Conservation (phyloP, 2,113 vertebrate species). For the Candoia aspera region DNA sequence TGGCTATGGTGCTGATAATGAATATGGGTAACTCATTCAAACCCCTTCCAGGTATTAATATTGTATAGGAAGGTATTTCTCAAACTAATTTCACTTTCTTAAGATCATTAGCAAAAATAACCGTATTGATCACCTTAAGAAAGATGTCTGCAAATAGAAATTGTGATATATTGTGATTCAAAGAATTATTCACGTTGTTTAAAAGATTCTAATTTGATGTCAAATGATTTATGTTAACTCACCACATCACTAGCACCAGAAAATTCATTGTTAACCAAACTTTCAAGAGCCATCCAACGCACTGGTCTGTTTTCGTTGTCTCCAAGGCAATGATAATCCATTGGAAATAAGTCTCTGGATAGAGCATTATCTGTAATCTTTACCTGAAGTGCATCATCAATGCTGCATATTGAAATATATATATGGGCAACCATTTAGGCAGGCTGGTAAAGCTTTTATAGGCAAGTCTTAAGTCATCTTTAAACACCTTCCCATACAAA, state of each 20-base stretch:
- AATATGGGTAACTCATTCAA: not conserved
- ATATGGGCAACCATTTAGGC: conserved; percentile 21
- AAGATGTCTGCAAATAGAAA: not conserved
- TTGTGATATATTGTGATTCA: not conserved
- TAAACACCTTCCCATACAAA: not conserved
- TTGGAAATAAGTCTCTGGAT: conserved; percentile 96
- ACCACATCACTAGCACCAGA: conserved; percentile 98
- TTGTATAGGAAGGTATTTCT: not conserved
- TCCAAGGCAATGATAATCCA: conserved; percentile 99
- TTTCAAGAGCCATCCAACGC: conserved; percentile 98
- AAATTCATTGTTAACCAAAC: conserved; percentile 96
- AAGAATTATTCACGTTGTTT: not conserved
- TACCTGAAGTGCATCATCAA: conserved; percentile 96
- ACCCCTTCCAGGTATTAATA: not conserved
- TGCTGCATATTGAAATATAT: conserved; percentile 75
- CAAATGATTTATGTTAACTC: conserved; percentile 57
- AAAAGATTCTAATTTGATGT: not conserved
- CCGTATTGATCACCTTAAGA: not conserved
- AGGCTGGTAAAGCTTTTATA: not conserved
- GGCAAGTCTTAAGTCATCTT: not conserved
- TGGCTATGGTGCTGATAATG: not conserved
- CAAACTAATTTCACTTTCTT: not conserved
- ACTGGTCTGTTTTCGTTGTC: conserved; percentile 98
- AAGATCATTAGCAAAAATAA: not conserved
- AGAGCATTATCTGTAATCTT: conserved; percentile 99